Evolutionary conservation across 1,140 invertebrate genomes (phyloP), one percentile per base, ranked within the genome.

Genomic region (Tetramorium parvispinum): DNA sequence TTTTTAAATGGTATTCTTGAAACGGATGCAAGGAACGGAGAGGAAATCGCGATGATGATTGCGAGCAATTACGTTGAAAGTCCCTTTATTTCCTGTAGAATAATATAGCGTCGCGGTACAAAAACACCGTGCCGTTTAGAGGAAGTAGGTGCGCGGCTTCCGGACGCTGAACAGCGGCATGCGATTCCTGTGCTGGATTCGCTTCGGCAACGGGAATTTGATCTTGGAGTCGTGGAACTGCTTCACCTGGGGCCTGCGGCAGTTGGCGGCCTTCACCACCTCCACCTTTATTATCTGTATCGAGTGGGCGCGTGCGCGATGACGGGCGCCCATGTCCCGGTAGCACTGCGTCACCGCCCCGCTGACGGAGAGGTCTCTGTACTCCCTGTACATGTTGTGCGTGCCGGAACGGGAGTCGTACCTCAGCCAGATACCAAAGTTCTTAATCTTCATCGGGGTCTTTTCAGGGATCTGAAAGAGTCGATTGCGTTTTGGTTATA

Each of bases 341-440:
- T 99, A 99, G 95, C 99, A 99, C 94, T 99, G 98, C 32, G 99
- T 99, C 4, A 99, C 99, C 68, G 99, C 99, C 79, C 98, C 98
- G 73, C 98, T 98, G 5, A 98, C 97, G 59, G 98, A 98, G 89
- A 99, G 95, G 95, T 99, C 99, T 90, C 99, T 97, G 96, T 99
- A 99, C 96, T 99, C 99, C 77, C 99, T 97, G 97, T 99, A 99
- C 99, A 99, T 99, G 96, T 99, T 99, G 96, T 99, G 99, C 53
- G 98, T 99, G 76, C 99, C 99, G 66, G 99, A 99, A 79, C 99
- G 96, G 0, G 99, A 99, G 93, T 99, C 99, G 94, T 98, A 99
- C 90, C 99, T 97, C 93, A 99, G 95, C 99, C 99, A 99, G 92
- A 99, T 99, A 88, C 99, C 99, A 95, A 99, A 99, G 96, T 99